Conservation (phyloP, 2,113 vertebrate species). For the Poeciliopsis occidentalis region DNA sequence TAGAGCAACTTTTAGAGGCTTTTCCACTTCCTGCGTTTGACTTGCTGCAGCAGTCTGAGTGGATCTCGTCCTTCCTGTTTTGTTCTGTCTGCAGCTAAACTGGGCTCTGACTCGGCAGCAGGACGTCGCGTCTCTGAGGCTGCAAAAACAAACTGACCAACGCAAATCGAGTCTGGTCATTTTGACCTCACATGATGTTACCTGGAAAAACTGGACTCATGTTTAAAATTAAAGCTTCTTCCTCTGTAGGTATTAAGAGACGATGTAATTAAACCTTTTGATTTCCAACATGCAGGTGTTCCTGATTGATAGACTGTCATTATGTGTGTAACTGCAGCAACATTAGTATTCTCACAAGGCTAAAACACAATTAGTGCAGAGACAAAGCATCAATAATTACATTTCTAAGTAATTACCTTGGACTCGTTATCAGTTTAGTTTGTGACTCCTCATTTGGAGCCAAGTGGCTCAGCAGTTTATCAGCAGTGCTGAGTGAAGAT, state of each 20-base stretch:
- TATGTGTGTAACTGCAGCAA: background rate
- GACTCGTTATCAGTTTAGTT: conserved; percentile 24
- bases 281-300: background rate
- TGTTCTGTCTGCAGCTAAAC: background rate
- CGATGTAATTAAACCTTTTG: background rate
- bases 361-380: background rate
- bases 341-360: background rate
- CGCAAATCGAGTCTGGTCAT: conserved; percentile 3
- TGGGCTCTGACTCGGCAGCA: conserved; percentile 8
- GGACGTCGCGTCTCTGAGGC: conserved; percentile 18
- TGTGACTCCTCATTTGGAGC: conserved; percentile 6
- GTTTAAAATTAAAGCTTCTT: background rate
- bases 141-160: background rate
- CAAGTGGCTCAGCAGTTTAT: background rate
- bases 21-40: background rate
- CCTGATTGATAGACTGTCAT: background rate
- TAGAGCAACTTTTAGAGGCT: background rate
- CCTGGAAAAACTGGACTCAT: background rate
- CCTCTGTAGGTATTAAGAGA: background rate
- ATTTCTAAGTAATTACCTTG: conserved; percentile 25
- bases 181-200: conserved; percentile 13
- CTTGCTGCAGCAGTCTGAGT: background rate
- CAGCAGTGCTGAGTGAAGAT: background rate
- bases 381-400: conserved; percentile 13
- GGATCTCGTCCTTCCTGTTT: background rate